Conservation (phyloP, 2,888 invertebrate species). For the Andrena marginata region DNA sequence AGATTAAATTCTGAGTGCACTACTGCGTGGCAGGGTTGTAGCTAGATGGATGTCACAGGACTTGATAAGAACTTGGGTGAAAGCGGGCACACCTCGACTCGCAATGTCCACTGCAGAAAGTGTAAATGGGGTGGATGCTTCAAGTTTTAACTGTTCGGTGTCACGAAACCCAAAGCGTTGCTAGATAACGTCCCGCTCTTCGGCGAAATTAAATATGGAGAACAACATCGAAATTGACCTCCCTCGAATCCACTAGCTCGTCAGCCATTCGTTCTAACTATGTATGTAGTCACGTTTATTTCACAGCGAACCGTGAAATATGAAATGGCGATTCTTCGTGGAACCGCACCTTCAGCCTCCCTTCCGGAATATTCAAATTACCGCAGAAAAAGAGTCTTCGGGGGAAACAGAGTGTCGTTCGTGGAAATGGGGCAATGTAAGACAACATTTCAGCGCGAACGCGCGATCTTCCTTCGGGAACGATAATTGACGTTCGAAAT, state of each 20-base stretch:
- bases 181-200: conserved; percentile 4
- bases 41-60: too few relatives aligned
- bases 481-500: too few relatives aligned
- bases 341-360: background rate
- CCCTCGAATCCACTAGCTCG: conserved; percentile 8
- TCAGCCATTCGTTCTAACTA: conserved; percentile 14
- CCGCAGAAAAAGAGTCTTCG: background rate
- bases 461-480: too few relatives aligned
- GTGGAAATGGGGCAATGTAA: too few relatives aligned
- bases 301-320: background rate
- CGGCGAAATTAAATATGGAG: conserved; percentile 39
- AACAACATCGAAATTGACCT: conserved; percentile 1
- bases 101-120: background rate
- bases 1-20: too few relatives aligned
- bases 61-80: too few relatives aligned
- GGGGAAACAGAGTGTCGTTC: too few relatives aligned
- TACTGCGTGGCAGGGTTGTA: too few relatives aligned
- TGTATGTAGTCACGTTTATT: background rate
- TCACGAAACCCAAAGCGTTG: background rate
- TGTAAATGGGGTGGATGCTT: background rate
- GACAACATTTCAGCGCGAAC: too few relatives aligned
- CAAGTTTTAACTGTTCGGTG: background rate
- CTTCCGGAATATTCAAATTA: background rate
- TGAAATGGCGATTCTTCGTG: background rate
- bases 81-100: too few relatives aligned